Evolutionary conservation across 2,888 invertebrate genomes (phyloP), one percentile per base, ranked within the genome.

Genomic region (Tromatobia lineatoria): DNA sequence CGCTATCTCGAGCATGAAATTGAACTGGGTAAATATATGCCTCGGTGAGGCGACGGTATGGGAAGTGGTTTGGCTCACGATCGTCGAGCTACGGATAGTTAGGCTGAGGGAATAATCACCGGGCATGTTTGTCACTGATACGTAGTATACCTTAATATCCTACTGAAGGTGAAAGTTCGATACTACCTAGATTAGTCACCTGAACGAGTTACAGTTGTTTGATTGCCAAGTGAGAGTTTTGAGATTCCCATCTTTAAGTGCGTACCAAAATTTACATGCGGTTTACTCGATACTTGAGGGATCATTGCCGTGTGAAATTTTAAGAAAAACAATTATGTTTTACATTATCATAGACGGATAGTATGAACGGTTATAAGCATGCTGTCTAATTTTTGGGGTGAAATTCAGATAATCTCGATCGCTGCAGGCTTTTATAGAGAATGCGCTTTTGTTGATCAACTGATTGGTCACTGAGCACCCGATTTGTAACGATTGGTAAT

Each of bases 1-100:
- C 66, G 57, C 54, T 78, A 86, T 79, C 79, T 86, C 85, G 67
- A 80, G 85, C 87, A 85, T 86, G 87, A 87, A 89, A 88, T 88
- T 87, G 83, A 87, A 86, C 85, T 79, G 76, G 83, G 81, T 74
- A 83, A 88, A 85, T 83, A 75, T 71, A 67, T 71, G 78, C 77
- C 34, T 74, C 47, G 67, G 77, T 71, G 70, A 77, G 54, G 76
- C 67, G 73, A 84, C 86, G 80, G 71, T 66, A 57, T 20, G 64
- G 66, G 76, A 83, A 77, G 74, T 80, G 70, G 71, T 78, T 50
- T 61, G 42, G 54, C 29, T 34, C 59, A 80, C 66, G 59, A 78
- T 84, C 66, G 70, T 59, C 61, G 23, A 47, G 52, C 18, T 50
- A 15, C 61, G 11, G 42, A 70, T 74, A 74, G 77, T 74, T 69